Percentiles rank a stretch among this genome's conserved stretches.
These are phyloP conservation scores for Microchrysa polita DNA, from an alignment of 2,888 invertebrate species.

Conservation along the genomic window DNA sequence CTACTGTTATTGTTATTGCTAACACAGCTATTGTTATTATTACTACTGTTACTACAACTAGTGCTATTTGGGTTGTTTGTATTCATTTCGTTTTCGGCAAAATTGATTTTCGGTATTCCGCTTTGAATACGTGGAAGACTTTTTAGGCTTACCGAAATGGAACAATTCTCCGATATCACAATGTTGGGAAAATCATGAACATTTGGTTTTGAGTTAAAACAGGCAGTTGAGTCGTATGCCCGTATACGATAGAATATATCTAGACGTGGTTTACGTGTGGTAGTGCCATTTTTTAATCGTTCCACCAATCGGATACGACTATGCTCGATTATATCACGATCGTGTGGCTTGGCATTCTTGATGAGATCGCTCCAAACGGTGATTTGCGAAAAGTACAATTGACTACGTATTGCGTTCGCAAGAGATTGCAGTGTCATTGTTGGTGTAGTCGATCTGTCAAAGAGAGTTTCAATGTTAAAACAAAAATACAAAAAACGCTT, in stretches of 20 bases:
- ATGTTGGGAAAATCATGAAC: conserved; percentile 64
- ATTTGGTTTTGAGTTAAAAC: conserved; percentile 62
- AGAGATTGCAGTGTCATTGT: conserved; percentile 75
- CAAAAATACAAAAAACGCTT: neutral
- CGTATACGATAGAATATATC: conserved; percentile 64
- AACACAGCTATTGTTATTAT: conserved; percentile 21
- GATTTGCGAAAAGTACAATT: conserved; percentile 95
- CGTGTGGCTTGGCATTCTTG: conserved; percentile 57
- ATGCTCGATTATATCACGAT: conserved; percentile 62
- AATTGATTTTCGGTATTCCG: conserved; percentile 70
- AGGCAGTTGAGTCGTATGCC: conserved; percentile 59
- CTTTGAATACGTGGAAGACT: conserved; percentile 79
- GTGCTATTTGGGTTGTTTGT: conserved; percentile 21
- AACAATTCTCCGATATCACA: conserved; percentile 61
- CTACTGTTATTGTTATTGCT: conserved; percentile 1
- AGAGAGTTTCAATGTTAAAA: neutral
- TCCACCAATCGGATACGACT: conserved; percentile 59
- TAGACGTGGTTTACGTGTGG: conserved; percentile 58
- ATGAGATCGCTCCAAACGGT: conserved; percentile 81
- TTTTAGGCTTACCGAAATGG: conserved; percentile 68
- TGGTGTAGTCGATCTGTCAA: conserved; percentile 69
- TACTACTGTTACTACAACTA: conserved; percentile 29
- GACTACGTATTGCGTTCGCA: conserved; percentile 91
- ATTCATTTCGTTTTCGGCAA: conserved; percentile 40
- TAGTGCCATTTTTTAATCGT: conserved; percentile 37